A percentile compares a stretch with the other conserved stretches of the same genome.
phyloP scores from a whole-genome alignment of 2,113 vertebrate genomes.

The Dicentrarchus labrax region DNA sequence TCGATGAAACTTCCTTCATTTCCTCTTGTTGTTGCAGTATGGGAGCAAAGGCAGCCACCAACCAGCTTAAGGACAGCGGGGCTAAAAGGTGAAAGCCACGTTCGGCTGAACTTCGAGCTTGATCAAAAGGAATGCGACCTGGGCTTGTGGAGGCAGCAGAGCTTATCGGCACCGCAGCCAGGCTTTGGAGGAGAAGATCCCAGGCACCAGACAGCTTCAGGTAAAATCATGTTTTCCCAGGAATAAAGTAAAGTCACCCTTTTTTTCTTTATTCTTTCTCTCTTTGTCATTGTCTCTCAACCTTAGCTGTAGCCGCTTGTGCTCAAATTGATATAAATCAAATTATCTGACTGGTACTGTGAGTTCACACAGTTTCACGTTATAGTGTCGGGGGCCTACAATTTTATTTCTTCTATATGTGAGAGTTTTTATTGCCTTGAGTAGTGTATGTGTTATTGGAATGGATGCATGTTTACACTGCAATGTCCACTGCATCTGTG shows the following conservation, averaged over 20 bases:
- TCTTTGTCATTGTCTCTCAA: constrained; percentile 31
- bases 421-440: constrained; percentile 34
- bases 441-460: constrained; percentile 26
- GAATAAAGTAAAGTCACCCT: constrained; percentile 40
- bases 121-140: constrained; percentile 83
- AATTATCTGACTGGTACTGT: constrained; percentile 26
- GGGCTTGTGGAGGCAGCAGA: constrained; percentile 69
- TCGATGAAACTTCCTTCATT: constrained; percentile 84
- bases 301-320: constrained; percentile 6
- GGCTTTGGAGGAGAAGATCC: constrained; percentile 72
- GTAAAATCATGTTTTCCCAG: constrained; percentile 58
- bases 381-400: constrained; percentile 10
- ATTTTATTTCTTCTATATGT: constrained; percentile 31
- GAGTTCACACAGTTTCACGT: constrained; percentile 23
- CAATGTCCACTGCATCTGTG: constrained; percentile 49
- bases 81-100: constrained; percentile 84
- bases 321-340: constrained; percentile 44
- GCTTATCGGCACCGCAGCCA: constrained; percentile 68
- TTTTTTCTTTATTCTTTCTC: constrained; percentile 3
- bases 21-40: constrained; percentile 83
- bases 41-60: constrained; percentile 67
- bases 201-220: constrained; percentile 66
- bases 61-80: constrained; percentile 75
- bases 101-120: constrained; percentile 79
- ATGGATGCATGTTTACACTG: constrained; percentile 44